phyloP scores from a whole-genome alignment of 2,113 vertebrate genomes.

The Cyanistes caeruleus region DNA sequence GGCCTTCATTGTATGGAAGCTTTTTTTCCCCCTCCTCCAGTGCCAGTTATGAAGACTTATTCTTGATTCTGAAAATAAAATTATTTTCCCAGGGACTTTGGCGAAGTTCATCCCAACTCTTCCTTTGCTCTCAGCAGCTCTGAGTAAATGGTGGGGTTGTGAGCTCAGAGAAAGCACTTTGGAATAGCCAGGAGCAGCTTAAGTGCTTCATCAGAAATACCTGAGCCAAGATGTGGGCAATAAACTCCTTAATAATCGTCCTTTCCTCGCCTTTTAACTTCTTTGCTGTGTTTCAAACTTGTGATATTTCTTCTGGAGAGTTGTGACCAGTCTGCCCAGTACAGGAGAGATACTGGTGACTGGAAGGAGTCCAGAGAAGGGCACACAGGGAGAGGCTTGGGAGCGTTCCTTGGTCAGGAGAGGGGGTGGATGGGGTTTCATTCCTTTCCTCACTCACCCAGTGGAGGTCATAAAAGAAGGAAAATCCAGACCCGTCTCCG shows the following conservation, averaged over 20 bases:
- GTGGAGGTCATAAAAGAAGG: not conserved
- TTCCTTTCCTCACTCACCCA: not conserved
- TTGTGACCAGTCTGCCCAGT: not conserved
- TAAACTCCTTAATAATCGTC: not conserved
- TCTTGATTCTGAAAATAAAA: not conserved
- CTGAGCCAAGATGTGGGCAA: not conserved
- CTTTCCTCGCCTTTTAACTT: not conserved
- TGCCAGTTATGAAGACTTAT: not conserved
- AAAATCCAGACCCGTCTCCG: not conserved
- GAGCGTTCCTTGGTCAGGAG: not conserved
- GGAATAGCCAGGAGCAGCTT: not conserved
- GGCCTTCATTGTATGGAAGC: not conserved
- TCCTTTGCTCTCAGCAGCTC: not conserved
- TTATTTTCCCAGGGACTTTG: not conserved
- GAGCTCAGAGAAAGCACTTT: not conserved
- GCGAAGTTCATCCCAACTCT: not conserved
- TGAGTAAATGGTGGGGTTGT: not conserved
- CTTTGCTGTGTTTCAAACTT: not conserved
- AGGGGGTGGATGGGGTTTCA: not conserved
- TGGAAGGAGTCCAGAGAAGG: not conserved
- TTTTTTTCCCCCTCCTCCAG: accelerated
- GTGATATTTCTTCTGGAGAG: not conserved
- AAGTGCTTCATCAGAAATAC: not conserved
- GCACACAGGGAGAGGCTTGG: not conserved
- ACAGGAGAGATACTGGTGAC: not conserved